Base-by-base conservation (phyloP, 2,797 vertebrate genomes). In the Mormyrops boulengeri region DNA sequence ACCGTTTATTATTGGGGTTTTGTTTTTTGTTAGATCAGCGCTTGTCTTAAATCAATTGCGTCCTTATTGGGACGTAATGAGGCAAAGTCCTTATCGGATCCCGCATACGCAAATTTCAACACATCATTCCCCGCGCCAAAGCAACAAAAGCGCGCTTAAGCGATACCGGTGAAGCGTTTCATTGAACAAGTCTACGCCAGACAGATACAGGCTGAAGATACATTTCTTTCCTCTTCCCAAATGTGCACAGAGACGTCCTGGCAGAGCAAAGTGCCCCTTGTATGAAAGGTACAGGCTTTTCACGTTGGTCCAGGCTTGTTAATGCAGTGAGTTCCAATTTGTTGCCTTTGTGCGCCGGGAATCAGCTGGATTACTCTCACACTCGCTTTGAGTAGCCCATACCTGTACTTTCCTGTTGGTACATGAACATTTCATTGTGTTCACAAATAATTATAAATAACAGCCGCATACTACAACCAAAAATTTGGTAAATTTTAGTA, bases 71-170 rank as follows among this genome's bases (percentile, higher is more conserved):
- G 38, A n/a, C 30, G 50, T 44, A 90, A 88, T 62, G 41, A n/a
- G 53, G 17, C 41, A 49, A 62, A 52, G 50, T 88, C 47, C 77
- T 84, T 49, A 85, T 88, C 87, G 53, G 38, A 88, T 84, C 73
- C 69, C 53, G 55, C 44, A 22, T 50, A 19, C 53, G 41, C n/a
- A 34, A 50, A 88, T 90, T 90, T 90, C 73, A 85, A 62, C 89
- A 52, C 89, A 34, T 82, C 55, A 69, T 52, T 88, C 73, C 77
- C 49, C 47, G 73, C 55, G 38, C n/a, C 60, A 47, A 49, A 66
- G 77, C 88, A 88, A 90, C 84, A 90, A 69, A 90, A 66, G 62
- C 80, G 50, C 50, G 50, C 88, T 86, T 85, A 89, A 82, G 82
- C 34, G 52, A 84, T 86, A 47, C 66, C 88, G 38, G 77, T 90